A percentile compares a stretch with the other conserved stretches of the same genome.
Evolutionary conservation across 2,888 invertebrate species (phyloP).

Genomic region (Pollenia griseotomentosa): DNA sequence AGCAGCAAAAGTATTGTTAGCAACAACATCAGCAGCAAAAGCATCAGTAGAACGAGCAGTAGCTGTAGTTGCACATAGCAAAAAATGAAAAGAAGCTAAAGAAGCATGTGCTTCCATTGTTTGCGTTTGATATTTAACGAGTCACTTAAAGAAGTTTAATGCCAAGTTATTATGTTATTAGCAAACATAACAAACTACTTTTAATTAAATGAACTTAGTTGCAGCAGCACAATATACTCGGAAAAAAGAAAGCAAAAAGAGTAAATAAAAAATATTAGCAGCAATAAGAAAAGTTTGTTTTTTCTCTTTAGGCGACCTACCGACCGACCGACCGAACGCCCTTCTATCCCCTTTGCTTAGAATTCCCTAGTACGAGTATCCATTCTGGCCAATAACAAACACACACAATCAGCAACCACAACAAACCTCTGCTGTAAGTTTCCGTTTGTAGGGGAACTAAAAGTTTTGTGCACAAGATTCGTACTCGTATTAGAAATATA

Average conservation of each 20-base stretch:
- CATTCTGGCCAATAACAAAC: constrained; percentile 44
- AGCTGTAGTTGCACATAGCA: constrained; percentile 20
- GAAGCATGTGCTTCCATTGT: constrained; percentile 72
- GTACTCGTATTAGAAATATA: constrained; percentile 20
- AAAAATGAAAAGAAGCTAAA: constrained; percentile 24
- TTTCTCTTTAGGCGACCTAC: constrained; percentile 8
- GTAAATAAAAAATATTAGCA: constrained; percentile 46
- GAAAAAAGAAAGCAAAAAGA: constrained; percentile 8
- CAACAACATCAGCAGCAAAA: constrained; percentile 12
- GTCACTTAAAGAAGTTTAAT: constrained; percentile 74
- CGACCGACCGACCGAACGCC: not conserved
- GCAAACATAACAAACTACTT: constrained; percentile 73
- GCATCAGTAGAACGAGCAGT: not conserved
- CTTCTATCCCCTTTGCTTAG: constrained; percentile 7
- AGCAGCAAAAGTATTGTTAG: constrained; percentile 10
- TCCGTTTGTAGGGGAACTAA: constrained; percentile 54
- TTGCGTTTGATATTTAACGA: constrained; percentile 73
- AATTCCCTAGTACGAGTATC: constrained; percentile 20
- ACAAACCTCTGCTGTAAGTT: constrained; percentile 19
- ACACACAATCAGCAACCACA: constrained; percentile 45
- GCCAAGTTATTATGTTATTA: constrained; percentile 74
- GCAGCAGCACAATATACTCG: constrained; percentile 54
- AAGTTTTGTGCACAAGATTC: constrained; percentile 31
- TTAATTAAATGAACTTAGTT: constrained; percentile 74
- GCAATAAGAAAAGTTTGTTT: constrained; percentile 53